Evolutionary conservation across 2,113 vertebrate species (phyloP), one percentile per base, ranked within the genome.

Genomic region (Saguinus midas): DNA sequence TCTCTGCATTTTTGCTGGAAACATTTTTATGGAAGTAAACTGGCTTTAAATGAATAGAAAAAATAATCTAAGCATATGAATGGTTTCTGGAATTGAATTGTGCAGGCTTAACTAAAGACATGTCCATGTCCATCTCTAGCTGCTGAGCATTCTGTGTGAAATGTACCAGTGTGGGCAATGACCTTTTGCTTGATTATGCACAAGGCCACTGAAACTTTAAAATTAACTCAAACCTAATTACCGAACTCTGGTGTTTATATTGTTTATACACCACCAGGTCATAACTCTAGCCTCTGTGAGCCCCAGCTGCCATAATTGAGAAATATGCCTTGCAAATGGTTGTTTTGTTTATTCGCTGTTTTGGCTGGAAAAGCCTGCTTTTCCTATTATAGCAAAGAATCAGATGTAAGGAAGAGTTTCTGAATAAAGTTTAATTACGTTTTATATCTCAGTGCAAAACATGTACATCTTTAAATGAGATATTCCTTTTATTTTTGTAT

Each of bases 181-280:
- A 99, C 98, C 98, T 98, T 98, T 98, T 97, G 96, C 97, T 98
- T 98, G 98, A 99, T 99, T 98, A 99, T 98, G 98, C 98, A 98
- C 97, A 98, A 98, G 98, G 98, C 98, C 99, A 98, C 94, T 98
- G 98, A 98, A 98, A 98, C 96, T 98, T 98, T 98, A 99, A 98
- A 98, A 99, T 99, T 98, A 98, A 97, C 98, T 98, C 82, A 94
- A 98, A 98, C 98, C 99, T 99, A 99, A 99, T 99, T 99, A 98
- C 98, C 97, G 99, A 99, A 99, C 99, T 98, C 98, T 98, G 32
- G n/a, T 99, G 99, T 99, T 99, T 99, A 99, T 98, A 98, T 99
- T 99, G 97, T 98, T 98, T 98, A 98, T 99, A 99, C 97, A 97
- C 99, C 98, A 98, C 78, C 32, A 96, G 99, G 99, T 99, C 99